A percentile compares a stretch with the other conserved stretches of the same genome.
These are phyloP conservation scores for Aphaenogaster rudis DNA, from an alignment of 1,140 invertebrate species.

Conservation along the genomic window DNA sequence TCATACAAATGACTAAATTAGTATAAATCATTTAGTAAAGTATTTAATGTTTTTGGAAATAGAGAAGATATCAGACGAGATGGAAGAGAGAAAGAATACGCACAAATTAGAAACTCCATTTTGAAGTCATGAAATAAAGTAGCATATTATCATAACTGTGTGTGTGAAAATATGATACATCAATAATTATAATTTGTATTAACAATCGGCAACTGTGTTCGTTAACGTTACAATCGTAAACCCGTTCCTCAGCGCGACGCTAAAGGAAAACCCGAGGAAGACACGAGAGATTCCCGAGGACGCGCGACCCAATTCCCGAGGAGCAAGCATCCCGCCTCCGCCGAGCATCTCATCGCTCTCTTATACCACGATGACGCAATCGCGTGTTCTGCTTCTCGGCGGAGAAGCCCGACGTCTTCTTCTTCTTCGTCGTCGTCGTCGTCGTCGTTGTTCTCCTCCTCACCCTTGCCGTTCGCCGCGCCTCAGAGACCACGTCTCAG, in stretches of 20 bases:
- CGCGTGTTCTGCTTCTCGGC: slow-evolving; percentile 44
- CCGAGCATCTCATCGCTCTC: slow-evolving; percentile 34
- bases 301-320: slow-evolving; percentile 76
- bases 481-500: neutral
- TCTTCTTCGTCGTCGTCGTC: slow-evolving; percentile 20
- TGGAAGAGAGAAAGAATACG: neutral
- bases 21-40: neutral
- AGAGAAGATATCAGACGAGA: neutral
- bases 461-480: slow-evolving; percentile 3
- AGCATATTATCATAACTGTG: neutral
- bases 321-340: slow-evolving; percentile 65
- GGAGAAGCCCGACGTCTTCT: slow-evolving; percentile 34
- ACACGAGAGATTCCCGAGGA: slow-evolving; percentile 43
- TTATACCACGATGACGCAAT: slow-evolving; percentile 74
- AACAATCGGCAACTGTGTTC: neutral
- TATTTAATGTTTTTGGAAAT: neutral
- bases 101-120: neutral
- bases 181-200: neutral
- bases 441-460: neutral
- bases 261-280: slow-evolving; percentile 10
- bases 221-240: neutral
- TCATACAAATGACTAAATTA: neutral
- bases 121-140: neutral
- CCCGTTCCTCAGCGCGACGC: neutral
- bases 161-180: neutral